Evolutionary conservation across 2,113 vertebrate genomes (phyloP).

Genomic region (Oncorhynchus mykiss): DNA sequence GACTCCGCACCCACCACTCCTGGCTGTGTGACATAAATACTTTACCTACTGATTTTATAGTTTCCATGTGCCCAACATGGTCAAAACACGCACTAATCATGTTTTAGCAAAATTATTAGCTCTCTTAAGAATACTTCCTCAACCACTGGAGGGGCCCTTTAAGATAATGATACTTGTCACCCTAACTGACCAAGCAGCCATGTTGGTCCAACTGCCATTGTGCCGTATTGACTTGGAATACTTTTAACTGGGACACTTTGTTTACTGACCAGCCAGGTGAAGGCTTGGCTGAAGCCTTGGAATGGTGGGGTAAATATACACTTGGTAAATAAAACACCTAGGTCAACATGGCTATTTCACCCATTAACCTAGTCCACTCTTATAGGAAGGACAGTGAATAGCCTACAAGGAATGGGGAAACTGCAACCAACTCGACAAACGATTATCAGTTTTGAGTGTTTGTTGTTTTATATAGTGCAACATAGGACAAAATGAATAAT

Average conservation of each 20-base stretch:
- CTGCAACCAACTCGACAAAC: conserved; percentile 48
- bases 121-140: too few relatives aligned
- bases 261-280: conserved; percentile 71
- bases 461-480: background rate
- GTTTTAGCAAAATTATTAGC: too few relatives aligned
- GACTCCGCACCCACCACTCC: too few relatives aligned
- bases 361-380: conserved; percentile 69
- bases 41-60: too few relatives aligned
- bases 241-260: conserved; percentile 64
- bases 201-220: conserved; percentile 58
- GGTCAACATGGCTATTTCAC: conserved; percentile 72
- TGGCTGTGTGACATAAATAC: too few relatives aligned
- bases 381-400: conserved; percentile 24
- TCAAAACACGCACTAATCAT: too few relatives aligned
- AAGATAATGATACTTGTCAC: conserved; percentile 53
- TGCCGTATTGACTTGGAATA: conserved; percentile 73
- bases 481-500: too few relatives aligned
- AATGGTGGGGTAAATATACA: conserved; percentile 71
- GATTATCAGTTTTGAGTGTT: too few relatives aligned
- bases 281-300: conserved; percentile 60
- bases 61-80: too few relatives aligned
- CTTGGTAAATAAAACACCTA: conserved; percentile 73
- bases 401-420: conserved; percentile 25
- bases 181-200: conserved; percentile 58
- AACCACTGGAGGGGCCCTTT: background rate